These are phyloP conservation scores for Caretta caretta DNA, from an alignment of 2,113 vertebrate species.

Conservation along the genomic window DNA sequence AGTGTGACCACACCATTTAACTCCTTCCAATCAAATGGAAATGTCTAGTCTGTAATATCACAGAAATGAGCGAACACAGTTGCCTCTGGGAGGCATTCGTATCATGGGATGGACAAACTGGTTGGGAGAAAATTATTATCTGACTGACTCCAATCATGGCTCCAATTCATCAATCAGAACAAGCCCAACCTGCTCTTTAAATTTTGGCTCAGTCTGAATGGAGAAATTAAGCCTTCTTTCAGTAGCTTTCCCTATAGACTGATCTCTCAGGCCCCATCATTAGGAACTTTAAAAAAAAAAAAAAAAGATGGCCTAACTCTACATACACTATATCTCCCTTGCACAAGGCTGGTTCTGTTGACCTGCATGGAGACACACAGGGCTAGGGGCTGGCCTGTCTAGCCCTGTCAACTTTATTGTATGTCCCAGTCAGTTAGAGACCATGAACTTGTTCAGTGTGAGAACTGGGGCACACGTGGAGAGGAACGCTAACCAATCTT, in stretches of 20 bases:
- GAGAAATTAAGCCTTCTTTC: background rate
- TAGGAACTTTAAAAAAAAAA: background rate
- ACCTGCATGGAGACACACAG: background rate
- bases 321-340: background rate
- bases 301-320: background rate
- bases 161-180: background rate
- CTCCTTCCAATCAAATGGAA: constrained; percentile 47
- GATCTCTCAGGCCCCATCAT: background rate
- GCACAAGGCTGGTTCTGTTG: background rate
- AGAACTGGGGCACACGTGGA: background rate
- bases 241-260: background rate
- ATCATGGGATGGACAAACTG: background rate
- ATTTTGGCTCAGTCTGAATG: background rate
- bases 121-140: background rate
- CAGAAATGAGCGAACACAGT: background rate
- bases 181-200: background rate
- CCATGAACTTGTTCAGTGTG: background rate
- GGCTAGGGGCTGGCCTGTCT: background rate
- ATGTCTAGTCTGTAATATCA: constrained; percentile 20
- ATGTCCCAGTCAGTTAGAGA: background rate
- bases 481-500: background rate
- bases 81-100: background rate
- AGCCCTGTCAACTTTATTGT: background rate
- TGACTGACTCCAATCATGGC: background rate
- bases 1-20: constrained; percentile 47